Conservation (phyloP, 2,797 vertebrate genomes). For the Amblyraja radiata region DNA sequence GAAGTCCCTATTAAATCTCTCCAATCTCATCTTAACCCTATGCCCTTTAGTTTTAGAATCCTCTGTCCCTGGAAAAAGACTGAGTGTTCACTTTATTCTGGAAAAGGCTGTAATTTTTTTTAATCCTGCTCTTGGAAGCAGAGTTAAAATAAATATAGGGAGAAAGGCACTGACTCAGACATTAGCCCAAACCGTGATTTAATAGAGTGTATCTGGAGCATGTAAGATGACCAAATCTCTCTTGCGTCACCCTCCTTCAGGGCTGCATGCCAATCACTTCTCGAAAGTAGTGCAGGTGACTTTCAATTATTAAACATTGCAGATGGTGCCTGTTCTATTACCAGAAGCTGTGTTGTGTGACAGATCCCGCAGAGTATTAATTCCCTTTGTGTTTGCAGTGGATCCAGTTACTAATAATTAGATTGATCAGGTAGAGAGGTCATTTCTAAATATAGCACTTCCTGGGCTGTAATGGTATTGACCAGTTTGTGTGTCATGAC, state of each 20-base stretch:
- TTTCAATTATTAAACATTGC: conserved; percentile 12
- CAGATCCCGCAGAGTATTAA: background rate
- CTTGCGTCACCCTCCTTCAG: background rate
- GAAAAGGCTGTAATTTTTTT: too few species aligned
- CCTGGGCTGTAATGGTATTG: background rate
- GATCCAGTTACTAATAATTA: background rate
- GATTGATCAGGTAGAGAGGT: background rate
- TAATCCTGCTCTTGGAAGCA: background rate
- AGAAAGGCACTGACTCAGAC: background rate
- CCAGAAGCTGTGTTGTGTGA: background rate
- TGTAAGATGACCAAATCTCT: background rate
- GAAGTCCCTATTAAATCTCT: too few species aligned
- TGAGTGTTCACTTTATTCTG: too few species aligned
- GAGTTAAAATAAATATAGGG: background rate
- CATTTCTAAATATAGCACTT: background rate
- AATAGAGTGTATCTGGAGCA: background rate
- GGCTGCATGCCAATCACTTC: background rate
- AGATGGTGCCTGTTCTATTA: background rate
- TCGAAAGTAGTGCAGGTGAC: background rate
- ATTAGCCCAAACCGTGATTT: too few species aligned
- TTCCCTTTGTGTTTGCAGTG: conserved; percentile 10
- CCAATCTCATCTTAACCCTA: too few species aligned
- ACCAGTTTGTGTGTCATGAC: background rate
- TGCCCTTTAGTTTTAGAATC: too few species aligned
- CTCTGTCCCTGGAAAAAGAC: too few species aligned